phyloP scores from a whole-genome alignment of 1,140 invertebrate species.

The Chironomus tepperi region DNA sequence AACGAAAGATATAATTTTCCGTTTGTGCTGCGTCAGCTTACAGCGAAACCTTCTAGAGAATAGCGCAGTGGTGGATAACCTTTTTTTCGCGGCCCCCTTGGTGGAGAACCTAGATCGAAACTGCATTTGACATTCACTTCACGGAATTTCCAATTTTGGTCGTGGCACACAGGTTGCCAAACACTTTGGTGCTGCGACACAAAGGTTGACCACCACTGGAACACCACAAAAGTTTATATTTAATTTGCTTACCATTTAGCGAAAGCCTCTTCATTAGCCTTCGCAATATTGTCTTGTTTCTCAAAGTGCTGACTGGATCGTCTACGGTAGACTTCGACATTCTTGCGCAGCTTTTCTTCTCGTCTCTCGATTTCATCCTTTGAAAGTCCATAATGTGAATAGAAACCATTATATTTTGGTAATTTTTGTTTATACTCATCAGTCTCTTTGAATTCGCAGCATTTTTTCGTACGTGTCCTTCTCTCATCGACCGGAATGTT shows the following conservation, averaged over 20 bases:
- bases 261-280: conserved; percentile 26
- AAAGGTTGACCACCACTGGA: too few species aligned
- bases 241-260: conserved; percentile 6
- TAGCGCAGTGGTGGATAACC: too few species aligned
- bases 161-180: too few species aligned
- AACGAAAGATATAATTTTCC: too few species aligned
- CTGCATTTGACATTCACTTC: too few species aligned
- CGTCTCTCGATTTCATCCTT: conserved; percentile 35
- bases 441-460: conserved; percentile 36
- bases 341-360: conserved; percentile 29
- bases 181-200: too few species aligned
- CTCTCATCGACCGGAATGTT: background rate
- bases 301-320: background rate
- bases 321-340: conserved; percentile 30
- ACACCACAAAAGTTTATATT: background rate
- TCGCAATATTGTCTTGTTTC: conserved; percentile 29
- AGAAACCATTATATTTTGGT: conserved; percentile 37
- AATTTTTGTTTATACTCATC: conserved; percentile 32
- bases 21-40: too few species aligned
- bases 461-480: conserved; percentile 33
- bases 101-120: too few species aligned
- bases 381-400: conserved; percentile 38
- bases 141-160: too few species aligned
- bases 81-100: too few species aligned
- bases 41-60: too few species aligned